Evolutionary conservation across 92 coral and sea anemone species (phyloP).

Genomic region (Porites divaricata): DNA sequence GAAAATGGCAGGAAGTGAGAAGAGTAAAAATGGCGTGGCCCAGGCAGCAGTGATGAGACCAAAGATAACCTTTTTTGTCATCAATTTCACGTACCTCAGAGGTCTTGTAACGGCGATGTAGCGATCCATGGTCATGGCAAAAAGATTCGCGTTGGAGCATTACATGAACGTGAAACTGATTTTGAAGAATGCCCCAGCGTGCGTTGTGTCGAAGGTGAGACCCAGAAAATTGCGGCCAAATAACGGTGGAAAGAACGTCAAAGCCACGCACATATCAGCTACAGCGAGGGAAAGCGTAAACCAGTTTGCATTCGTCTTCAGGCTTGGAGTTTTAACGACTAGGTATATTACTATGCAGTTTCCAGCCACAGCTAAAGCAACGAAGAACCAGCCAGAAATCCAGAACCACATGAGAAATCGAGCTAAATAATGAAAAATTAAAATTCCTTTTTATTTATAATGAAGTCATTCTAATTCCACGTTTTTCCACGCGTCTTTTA

Average conservation of each 20-base stretch:
- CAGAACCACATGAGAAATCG: neutral
- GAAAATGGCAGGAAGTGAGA: neutral
- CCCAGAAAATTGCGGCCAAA: neutral
- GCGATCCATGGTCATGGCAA: constrained; percentile 49
- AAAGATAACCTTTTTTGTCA: constrained; percentile 12
- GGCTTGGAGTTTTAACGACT: neutral
- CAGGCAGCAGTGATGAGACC: constrained; percentile 19
- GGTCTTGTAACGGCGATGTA: constrained; percentile 39
- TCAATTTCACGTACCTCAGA: constrained; percentile 6
- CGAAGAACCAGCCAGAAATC: neutral
- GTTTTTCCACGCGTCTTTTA: too few species aligned
- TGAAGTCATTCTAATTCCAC: too few species aligned
- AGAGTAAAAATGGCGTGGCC: constrained; percentile 5
- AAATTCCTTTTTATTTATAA: neutral
- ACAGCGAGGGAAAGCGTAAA: neutral
- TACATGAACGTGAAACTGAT: neutral
- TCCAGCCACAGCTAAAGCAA: neutral
- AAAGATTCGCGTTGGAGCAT: constrained; percentile 1
- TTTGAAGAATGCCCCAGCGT: neutral
- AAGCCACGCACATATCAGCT: neutral
- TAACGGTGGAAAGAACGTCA: neutral
- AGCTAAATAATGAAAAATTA: neutral
- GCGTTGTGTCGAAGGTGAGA: neutral
- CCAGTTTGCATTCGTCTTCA: neutral
- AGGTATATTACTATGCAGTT: neutral